Evolutionary conservation across 2,113 vertebrate genomes (phyloP).

Genomic region (Euleptes europaea): DNA sequence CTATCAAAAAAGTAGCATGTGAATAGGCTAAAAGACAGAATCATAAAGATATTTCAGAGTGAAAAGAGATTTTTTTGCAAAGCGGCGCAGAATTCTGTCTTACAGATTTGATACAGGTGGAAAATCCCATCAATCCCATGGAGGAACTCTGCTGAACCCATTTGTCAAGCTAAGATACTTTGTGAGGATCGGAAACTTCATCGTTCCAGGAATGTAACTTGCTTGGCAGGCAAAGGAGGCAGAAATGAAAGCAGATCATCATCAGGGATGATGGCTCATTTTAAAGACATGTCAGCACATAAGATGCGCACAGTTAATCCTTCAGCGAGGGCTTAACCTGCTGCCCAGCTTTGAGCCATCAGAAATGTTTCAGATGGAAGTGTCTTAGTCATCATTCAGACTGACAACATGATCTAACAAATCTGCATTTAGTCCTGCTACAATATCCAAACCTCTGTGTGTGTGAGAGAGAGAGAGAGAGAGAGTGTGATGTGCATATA

Average conservation of each 20-base stretch:
- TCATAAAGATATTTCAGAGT: background rate
- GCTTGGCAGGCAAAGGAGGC: conserved; percentile 9
- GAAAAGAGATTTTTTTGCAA: conserved; percentile 2
- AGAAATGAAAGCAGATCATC: conserved; percentile 54
- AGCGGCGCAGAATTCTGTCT: conserved; percentile 4
- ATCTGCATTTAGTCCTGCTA: conserved; percentile 37
- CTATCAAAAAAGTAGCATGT: background rate
- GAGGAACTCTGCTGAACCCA: conserved; percentile 32
- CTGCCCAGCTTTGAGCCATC: conserved; percentile 52
- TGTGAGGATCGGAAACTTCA: conserved; percentile 12
- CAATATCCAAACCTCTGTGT: background rate
- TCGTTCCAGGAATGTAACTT: conserved; percentile 34
- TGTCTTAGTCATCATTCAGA: conserved; percentile 62
- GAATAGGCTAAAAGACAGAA: background rate
- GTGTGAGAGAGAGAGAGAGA: no score
- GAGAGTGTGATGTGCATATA: no score
- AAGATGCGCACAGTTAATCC: conserved; percentile 65
- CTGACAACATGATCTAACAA: conserved; percentile 48
- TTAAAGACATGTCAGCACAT: conserved; percentile 53
- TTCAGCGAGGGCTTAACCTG: conserved; percentile 63
- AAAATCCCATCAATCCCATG: background rate
- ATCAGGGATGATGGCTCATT: conserved; percentile 41
- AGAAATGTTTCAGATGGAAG: conserved; percentile 56
- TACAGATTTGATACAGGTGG: background rate
- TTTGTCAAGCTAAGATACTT: conserved; percentile 24